Evolutionary conservation across 2,888 invertebrate species (phyloP).

Genomic region (Cephus pulcher): DNA sequence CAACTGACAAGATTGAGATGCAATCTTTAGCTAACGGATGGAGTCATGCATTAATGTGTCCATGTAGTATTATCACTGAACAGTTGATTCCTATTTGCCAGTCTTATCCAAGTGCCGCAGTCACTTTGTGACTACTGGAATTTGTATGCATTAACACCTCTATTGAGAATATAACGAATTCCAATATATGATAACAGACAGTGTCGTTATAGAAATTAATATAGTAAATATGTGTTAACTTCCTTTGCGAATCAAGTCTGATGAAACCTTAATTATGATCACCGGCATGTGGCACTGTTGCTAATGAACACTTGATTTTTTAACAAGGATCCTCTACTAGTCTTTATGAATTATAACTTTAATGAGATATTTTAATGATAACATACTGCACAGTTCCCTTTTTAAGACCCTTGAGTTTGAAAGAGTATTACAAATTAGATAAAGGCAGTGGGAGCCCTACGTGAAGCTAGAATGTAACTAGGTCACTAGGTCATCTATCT

Average conservation of each 20-base stretch:
- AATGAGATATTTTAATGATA: neutral
- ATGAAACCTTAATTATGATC: neutral
- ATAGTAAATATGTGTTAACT: neutral
- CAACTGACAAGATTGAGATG: neutral
- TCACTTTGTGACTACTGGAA: neutral
- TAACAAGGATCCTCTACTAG: neutral
- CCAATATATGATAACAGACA: neutral
- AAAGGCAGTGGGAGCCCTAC: conserved; percentile 34
- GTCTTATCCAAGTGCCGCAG: neutral
- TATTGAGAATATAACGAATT: neutral
- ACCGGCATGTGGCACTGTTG: neutral
- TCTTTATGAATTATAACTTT: neutral
- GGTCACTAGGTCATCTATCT: conserved; percentile 49
- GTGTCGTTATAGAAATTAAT: neutral
- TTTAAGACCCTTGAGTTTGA: neutral
- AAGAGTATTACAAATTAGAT: conserved; percentile 32
- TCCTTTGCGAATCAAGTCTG: neutral
- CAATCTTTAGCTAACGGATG: neutral
- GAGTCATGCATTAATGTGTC: neutral
- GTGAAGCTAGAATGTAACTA: conserved; percentile 36
- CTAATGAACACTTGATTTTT: neutral
- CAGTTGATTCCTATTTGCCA: neutral
- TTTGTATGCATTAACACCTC: neutral
- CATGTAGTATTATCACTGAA: neutral
- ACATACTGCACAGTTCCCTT: neutral